A percentile compares a stretch with the other conserved stretches of the same genome.
Conservation (phyloP, 2,888 invertebrate genomes). For the Nemotelus nigrinus region DNA sequence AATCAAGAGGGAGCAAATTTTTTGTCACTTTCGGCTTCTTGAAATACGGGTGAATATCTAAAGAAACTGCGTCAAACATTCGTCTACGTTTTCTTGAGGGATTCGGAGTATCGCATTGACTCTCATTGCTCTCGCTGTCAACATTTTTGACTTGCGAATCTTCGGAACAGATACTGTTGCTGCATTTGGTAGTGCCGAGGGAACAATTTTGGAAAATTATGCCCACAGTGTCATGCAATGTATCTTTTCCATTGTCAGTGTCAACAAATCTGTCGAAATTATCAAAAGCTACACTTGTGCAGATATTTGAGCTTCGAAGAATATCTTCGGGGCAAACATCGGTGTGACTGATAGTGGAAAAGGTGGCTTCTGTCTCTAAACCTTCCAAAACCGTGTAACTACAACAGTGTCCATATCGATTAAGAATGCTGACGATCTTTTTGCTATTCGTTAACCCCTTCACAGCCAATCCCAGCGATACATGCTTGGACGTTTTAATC, state of each 20-base stretch:
- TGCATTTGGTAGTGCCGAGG: no score
- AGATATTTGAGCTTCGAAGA: neutral
- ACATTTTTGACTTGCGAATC: no score
- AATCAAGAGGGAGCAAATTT: no score
- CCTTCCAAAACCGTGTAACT: constrained; percentile 1
- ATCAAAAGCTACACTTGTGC: constrained; percentile 22
- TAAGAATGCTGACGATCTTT: constrained; percentile 24
- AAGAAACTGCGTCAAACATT: no score
- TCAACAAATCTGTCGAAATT: constrained; percentile 26
- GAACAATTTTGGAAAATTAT: constrained; percentile 11
- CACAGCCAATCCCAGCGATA: neutral
- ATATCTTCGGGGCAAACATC: constrained; percentile 6
- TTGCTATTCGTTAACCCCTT: neutral
- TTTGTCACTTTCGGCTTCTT: no score
- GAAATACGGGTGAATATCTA: no score
- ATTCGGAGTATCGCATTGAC: no score
- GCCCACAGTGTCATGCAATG: constrained; percentile 35
- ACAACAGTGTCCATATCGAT: constrained; percentile 12
- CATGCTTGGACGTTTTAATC: no score
- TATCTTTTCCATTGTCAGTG: constrained; percentile 7
- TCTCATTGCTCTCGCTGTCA: no score
- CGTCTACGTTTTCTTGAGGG: no score
- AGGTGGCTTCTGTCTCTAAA: constrained; percentile 26
- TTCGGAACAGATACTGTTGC: no score
- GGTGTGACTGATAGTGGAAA: neutral